These are phyloP conservation scores for Thamnophis sirtalis DNA, from an alignment of 2,113 vertebrate genomes.

Conservation along the genomic window DNA sequence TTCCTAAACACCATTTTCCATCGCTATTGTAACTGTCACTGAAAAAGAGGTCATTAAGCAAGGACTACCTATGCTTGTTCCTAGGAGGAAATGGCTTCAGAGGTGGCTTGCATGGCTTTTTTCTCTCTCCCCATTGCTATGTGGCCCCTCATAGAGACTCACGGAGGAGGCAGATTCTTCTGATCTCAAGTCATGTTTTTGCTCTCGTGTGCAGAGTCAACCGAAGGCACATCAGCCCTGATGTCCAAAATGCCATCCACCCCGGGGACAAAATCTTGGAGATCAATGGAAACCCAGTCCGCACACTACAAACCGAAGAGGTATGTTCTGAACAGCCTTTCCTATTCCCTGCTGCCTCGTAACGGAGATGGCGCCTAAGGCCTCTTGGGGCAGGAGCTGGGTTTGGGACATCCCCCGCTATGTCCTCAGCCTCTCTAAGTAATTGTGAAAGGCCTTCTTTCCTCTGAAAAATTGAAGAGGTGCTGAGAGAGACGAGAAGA, in stretches of 20 bases:
- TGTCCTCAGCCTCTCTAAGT: neutral
- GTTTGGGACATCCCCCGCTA: too few species aligned
- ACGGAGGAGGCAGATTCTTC: neutral
- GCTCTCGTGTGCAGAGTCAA: conserved; percentile 74
- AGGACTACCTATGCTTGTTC: neutral
- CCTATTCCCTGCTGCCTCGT: neutral
- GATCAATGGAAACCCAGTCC: conserved; percentile 90
- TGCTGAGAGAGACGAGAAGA: neutral
- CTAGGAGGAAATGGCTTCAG: neutral
- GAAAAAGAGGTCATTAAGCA: neutral
- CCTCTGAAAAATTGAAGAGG: neutral
- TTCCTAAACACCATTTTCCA: neutral
- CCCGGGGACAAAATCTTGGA: conserved; percentile 93
- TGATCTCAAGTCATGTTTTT: neutral
- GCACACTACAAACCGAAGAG: conserved; percentile 82
- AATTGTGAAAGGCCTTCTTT: neutral
- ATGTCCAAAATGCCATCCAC: conserved; percentile 90
- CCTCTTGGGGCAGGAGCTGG: neutral
- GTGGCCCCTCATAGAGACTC: neutral
- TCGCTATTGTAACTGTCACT: neutral
- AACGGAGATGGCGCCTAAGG: neutral
- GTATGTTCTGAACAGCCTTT: conserved; percentile 59
- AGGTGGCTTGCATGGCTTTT: neutral
- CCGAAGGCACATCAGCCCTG: conserved; percentile 88
- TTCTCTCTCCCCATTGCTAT: neutral